Base-by-base conservation (phyloP, 64 coral and sea anemone species). In the Stichodactyla helianthus region DNA sequence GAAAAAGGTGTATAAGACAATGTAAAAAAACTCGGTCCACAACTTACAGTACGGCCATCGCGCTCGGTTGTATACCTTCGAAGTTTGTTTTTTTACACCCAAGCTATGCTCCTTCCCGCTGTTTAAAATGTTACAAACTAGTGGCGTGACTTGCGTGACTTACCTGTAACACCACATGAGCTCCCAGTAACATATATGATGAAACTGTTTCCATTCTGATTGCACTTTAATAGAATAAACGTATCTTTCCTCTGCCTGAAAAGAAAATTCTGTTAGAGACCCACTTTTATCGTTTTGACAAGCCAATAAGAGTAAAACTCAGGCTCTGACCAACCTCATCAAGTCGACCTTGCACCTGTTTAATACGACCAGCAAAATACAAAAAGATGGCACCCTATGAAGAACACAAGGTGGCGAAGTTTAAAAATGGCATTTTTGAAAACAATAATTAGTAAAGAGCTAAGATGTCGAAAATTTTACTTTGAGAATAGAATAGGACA, bases 141-240 rank as follows among this genome's bases (percentile, higher is more conserved):
- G 7, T 71, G 9, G 0, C 25, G 12, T 74, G 4, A 10, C 25
- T 87, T 91, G 0, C 25, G 12, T 74, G 4, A 10, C 25, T 87
- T 91, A 99, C 97, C 93, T 82, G 63, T 86, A 99, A 76, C 97
- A 99, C 97, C 97, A 99, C 87, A 99, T 99, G 16, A 99, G 80
- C 64, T 99, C 97, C 97, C 97, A 99, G 81, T 95, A 99, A n/a
- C 97, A 99, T 12, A 99, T 95, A 44, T 99, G 97, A 74, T 99
- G 97, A 79, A 99, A 99, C 77, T 99, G 97, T 71, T 99, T 99
- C 97, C 97, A 99, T 76, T 99, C 97, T 51, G 93, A 93, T 80
- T 99, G 97, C 7, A 89, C 88, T 53, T 90, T 59, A 79, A 99
- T 99, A 0, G 97, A 99, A 54, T 93, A 87, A 19, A 88, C 92